A percentile compares a stretch with the other conserved stretches of the same genome.
Evolutionary conservation across 2,113 vertebrate genomes (phyloP).

Genomic region (Macquaria australasica): DNA sequence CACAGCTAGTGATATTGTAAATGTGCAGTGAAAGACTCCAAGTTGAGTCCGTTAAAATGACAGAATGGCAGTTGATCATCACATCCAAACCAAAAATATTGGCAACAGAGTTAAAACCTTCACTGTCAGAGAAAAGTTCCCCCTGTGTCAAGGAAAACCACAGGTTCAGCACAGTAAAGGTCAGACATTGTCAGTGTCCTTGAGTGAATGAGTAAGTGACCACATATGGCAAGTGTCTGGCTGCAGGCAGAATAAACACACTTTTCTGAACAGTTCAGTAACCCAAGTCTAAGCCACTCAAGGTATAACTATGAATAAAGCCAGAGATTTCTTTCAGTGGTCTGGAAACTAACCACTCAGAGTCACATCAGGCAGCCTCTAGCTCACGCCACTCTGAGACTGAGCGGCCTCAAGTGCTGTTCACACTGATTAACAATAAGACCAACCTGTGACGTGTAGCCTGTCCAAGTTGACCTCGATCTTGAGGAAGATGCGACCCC

Average conservation of each 20-base stretch:
- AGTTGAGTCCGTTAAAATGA: not conserved
- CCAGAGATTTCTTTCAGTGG: slow-evolving; percentile 9
- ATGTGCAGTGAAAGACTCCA: not conserved
- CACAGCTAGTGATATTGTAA: not conserved
- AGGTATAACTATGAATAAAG: not conserved
- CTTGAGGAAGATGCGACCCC: slow-evolving; percentile 95
- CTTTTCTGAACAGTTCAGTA: not conserved
- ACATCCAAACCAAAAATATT: not conserved
- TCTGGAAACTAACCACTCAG: not conserved
- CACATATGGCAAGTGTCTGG: not conserved
- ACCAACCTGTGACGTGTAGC: slow-evolving; percentile 92
- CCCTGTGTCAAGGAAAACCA: not conserved
- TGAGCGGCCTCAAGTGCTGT: not conserved
- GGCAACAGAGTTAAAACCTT: not conserved
- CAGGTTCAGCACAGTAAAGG: not conserved
- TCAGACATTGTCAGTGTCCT: not conserved
- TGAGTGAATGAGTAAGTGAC: not conserved
- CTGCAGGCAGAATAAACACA: not conserved
- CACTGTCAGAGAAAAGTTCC: not conserved
- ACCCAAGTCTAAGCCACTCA: not conserved
- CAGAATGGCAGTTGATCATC: not conserved
- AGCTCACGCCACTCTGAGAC: slow-evolving; percentile 3
- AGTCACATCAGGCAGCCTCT: slow-evolving; percentile 16
- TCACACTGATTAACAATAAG: not conserved
- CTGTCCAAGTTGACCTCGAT: slow-evolving; percentile 92